A percentile compares a stretch with the other conserved stretches of the same genome.
These are phyloP conservation scores for Eilema depressum DNA, from an alignment of 2,888 invertebrate genomes.

Conservation along the genomic window DNA sequence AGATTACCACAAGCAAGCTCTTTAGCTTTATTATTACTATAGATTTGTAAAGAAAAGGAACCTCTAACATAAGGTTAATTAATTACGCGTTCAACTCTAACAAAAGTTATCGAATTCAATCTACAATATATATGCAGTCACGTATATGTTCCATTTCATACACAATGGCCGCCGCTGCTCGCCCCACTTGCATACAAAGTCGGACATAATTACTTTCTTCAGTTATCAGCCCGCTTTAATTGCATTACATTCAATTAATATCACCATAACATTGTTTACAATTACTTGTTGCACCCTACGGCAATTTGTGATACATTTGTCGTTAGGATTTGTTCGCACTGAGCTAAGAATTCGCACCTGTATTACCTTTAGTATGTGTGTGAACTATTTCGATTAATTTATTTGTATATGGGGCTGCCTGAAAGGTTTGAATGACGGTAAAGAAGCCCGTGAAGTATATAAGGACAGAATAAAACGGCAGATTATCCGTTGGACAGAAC, in stretches of 20 bases:
- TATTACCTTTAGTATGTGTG: neutral
- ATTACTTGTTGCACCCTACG: slow-evolving; percentile 56
- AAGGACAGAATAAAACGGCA: too few species aligned
- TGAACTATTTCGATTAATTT: too few species aligned
- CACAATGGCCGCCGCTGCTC: slow-evolving; percentile 41
- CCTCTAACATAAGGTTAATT: neutral
- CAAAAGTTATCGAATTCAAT: slow-evolving; percentile 15
- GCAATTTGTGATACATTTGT: slow-evolving; percentile 46
- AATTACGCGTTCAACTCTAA: slow-evolving; percentile 3
- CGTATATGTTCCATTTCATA: slow-evolving; percentile 19
- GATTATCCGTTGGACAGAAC: too few species aligned
- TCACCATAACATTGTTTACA: slow-evolving; percentile 74
- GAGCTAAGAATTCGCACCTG: neutral
- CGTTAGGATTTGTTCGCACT: slow-evolving; percentile 3
- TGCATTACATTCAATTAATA: slow-evolving; percentile 73
- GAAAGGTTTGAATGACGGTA: too few species aligned
- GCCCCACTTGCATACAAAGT: slow-evolving; percentile 49
- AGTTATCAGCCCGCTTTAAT: slow-evolving; percentile 63
- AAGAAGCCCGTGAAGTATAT: too few species aligned
- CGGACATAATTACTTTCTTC: slow-evolving; percentile 51
- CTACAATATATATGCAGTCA: slow-evolving; percentile 2
- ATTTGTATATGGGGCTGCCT: too few species aligned
- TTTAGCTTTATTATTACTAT: neutral
- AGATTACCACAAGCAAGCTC: too few species aligned
- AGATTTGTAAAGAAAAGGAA: neutral